These are phyloP conservation scores for Pungitius pungitius DNA, from an alignment of 2,113 vertebrate genomes.

Conservation along the genomic window DNA sequence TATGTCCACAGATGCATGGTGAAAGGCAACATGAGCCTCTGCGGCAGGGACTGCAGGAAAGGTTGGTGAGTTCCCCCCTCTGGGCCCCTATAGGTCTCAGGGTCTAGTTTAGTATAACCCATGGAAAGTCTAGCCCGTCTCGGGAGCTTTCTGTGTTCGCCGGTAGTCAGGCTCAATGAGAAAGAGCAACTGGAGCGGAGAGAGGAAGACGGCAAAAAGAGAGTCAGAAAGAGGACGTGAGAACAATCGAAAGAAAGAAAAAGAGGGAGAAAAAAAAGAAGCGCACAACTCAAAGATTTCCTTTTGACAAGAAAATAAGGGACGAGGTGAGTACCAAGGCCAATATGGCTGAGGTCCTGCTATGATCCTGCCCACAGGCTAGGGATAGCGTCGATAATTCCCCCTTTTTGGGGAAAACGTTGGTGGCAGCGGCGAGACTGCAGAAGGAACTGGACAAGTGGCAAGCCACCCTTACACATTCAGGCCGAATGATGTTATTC, in stretches of 20 bases:
- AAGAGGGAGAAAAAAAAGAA: conserved; percentile 1
- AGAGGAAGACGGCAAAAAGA: conserved; percentile 9
- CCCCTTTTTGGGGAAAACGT: conserved; percentile 26
- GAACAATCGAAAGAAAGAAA: conserved; percentile 18
- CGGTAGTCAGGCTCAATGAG: neutral
- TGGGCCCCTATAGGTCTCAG: conserved; percentile 51
- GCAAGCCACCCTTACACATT: conserved; percentile 44
- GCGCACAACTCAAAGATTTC: conserved; percentile 44
- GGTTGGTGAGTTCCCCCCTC: conserved; percentile 59
- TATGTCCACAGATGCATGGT: conserved; percentile 76
- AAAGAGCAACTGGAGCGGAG: conserved; percentile 29
- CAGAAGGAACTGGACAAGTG: conserved; percentile 30
- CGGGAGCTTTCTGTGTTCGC: conserved; percentile 67
- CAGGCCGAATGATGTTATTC: conserved; percentile 50
- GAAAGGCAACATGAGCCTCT: conserved; percentile 75
- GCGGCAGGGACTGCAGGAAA: conserved; percentile 52
- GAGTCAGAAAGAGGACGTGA: conserved; percentile 33
- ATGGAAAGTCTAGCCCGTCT: conserved; percentile 68
- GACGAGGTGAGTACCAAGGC: conserved; percentile 4
- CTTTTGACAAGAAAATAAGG: conserved; percentile 46
- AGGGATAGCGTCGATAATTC: conserved; percentile 36
- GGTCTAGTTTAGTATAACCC: conserved; percentile 47
- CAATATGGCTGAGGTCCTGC: conserved; percentile 12
- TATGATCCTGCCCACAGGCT: conserved; percentile 24
- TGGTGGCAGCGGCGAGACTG: conserved; percentile 13